Conservation (phyloP, 1,140 invertebrate species). For the Lamellibrachia luymesi region DNA sequence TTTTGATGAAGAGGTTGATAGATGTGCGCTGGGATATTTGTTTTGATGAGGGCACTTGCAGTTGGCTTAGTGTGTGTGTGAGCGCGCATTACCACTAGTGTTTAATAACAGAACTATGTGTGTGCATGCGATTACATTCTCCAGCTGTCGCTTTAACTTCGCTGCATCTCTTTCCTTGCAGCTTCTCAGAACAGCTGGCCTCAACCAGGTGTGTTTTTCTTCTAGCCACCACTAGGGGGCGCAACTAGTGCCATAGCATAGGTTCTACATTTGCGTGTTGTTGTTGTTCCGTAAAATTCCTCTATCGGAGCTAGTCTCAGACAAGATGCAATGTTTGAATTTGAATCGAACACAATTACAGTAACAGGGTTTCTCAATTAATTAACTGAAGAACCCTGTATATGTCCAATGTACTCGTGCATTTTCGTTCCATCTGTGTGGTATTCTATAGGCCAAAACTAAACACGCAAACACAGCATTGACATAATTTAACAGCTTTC, state of each 20-base stretch:
- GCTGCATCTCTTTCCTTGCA: neutral
- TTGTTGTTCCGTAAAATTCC: neutral
- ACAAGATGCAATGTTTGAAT: neutral
- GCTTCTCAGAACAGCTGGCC: neutral
- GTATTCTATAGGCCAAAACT: neutral
- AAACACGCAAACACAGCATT: neutral
- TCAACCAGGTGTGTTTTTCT: neutral
- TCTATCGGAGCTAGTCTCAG: neutral
- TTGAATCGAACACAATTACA: neutral
- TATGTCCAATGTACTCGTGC: neutral
- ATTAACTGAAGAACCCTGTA: neutral
- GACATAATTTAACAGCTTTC: neutral
- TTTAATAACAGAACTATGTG: neutral
- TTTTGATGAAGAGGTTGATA: neutral
- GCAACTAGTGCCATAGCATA: neutral
- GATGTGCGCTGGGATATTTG: neutral
- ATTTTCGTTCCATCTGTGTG: neutral
- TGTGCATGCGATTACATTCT: neutral
- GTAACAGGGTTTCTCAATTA: neutral
- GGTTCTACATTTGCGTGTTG: neutral
- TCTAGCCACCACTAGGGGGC: conserved; percentile 1
- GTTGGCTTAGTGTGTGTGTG: neutral
- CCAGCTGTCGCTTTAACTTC: neutral
- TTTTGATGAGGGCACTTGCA: neutral
- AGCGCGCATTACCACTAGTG: neutral